Percentiles rank a stretch among this genome's conserved stretches.
Conservation (phyloP, 2,797 vertebrate species). For the Tolypeutes matacus region DNA sequence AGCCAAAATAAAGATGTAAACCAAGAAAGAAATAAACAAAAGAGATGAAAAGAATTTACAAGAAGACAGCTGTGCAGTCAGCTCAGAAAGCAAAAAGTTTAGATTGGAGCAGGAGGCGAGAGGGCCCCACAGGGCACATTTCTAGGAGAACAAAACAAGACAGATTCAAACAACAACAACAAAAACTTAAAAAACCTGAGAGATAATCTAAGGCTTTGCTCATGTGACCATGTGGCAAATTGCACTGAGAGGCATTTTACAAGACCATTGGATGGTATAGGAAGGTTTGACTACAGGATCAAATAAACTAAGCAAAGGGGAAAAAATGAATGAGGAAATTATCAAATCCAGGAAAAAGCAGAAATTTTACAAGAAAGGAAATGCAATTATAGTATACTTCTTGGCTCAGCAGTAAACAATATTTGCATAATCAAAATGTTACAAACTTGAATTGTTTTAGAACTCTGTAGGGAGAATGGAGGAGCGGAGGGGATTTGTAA, state of each 20-base stretch:
- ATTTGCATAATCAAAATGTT: background rate
- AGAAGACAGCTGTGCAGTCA: background rate
- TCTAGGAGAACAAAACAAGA: background rate
- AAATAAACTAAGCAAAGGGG: conserved; percentile 27
- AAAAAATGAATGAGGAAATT: background rate
- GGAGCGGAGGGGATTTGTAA: background rate
- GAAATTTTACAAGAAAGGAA: background rate
- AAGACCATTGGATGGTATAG: background rate
- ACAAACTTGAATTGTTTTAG: conserved; percentile 15
- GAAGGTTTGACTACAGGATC: conserved; percentile 25
- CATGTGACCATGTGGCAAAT: background rate
- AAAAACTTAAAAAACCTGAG: background rate
- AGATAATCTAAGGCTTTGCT: conserved; percentile 10
- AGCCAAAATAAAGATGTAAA: conserved; percentile 2
- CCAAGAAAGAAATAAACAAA: background rate
- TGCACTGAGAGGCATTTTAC: background rate
- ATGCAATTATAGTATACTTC: background rate
- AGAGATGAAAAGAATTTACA: background rate
- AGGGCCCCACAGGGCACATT: background rate
- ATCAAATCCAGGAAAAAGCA: background rate
- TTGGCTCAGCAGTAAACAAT: background rate
- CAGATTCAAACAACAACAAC: background rate
- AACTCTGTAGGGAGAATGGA: background rate
- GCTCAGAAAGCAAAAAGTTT: background rate
- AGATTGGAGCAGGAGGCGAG: background rate